Evolutionary conservation across 2,888 invertebrate species (phyloP), one percentile per base, ranked within the genome.

Genomic region (Chelonus formosanus): DNA sequence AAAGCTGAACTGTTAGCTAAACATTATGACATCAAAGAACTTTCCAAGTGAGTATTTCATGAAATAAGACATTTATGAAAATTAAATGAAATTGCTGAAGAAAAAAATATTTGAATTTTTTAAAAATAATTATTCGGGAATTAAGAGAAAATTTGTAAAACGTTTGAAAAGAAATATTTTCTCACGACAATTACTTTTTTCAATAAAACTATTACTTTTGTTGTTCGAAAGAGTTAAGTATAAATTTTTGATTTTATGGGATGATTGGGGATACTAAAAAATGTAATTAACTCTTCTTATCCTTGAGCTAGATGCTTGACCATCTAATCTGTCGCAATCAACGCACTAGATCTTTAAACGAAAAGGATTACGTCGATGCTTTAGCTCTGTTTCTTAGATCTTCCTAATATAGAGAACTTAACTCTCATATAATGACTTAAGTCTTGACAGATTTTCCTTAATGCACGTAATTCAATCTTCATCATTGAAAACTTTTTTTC

Each of bases 1-100:
- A 86, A 88, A 76, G 86, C 90, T 0, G 91, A 91, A 73, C 85
- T 88, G 7, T 80, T 92, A 67, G 91, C 90, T 5, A 92, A 91
- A 84, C 90, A 90, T 74, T 92, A 90, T 78, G 90, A 92, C 78
- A 83, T 92, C 71, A 89, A 91, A 75, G 85, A 85, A 31, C 80
- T 92, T 71, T 85, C 89, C 70, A 91, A 91, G 86, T 86, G 78
- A 80, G 83, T 20, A 20, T 20, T 20, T 20, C 20, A 20, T 20
- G 20, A 20, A 20, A 20, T 20, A 20, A 20, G 20, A 20, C 20
- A 20, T 20, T 20, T 20, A 20, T 20, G 20, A 20, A 20, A 20
- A 20, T 20, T 20, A 20, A 20, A 20, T 20, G 20, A 20, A 20
- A 20, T 20, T 20, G 20, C 20, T 20, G 20, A 2, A 20, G 20